phyloP scores from a whole-genome alignment of 2,797 vertebrate species.

The Rhodeus uyekii region DNA sequence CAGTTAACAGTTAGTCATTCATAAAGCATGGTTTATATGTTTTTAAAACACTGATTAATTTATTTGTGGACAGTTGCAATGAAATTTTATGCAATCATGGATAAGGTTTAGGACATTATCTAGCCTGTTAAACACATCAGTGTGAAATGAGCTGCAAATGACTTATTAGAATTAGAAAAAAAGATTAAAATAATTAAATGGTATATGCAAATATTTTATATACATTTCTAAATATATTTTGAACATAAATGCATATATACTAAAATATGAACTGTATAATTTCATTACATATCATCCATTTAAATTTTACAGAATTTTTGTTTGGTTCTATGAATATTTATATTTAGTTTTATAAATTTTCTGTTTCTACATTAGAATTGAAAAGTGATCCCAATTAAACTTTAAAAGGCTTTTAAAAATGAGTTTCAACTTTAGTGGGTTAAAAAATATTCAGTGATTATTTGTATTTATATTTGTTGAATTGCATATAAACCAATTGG shows the following conservation, averaged over 20 bases:
- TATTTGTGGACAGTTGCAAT: neutral
- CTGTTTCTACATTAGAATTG: neutral
- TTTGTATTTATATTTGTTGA: neutral
- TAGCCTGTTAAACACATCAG: neutral
- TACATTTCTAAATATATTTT: neutral
- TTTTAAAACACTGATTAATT: neutral
- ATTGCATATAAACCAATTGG: neutral
- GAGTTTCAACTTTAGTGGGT: neutral
- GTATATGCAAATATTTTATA: neutral
- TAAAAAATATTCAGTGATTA: neutral
- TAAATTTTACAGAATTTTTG: neutral
- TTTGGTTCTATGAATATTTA: neutral
- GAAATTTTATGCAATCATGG: neutral
- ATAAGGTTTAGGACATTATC: neutral
- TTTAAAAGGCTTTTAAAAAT: neutral
- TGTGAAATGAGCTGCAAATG: neutral
- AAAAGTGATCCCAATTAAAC: neutral
- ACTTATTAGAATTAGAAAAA: neutral
- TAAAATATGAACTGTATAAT: neutral
- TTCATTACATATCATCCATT: neutral
- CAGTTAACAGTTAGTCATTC: slow-evolving; percentile 8
- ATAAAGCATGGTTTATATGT: neutral
- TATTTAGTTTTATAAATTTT: neutral
- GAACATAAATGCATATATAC: neutral
- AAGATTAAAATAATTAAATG: neutral